Evolutionary conservation across 2,113 vertebrate genomes (phyloP), one percentile per base, ranked within the genome.

Genomic region (Eublepharis macularius): DNA sequence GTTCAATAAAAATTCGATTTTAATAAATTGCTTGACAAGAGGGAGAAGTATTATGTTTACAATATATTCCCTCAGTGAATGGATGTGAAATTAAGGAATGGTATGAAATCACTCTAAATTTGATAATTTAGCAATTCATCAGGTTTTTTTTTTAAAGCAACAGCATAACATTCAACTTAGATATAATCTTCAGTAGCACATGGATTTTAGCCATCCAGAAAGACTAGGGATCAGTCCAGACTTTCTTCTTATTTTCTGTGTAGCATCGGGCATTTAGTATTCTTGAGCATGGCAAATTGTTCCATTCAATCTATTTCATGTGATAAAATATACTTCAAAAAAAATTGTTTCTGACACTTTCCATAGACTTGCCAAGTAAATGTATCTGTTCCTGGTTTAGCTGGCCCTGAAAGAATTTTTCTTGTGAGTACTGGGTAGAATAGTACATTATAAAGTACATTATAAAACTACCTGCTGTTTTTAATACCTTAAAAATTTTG

Each of bases 261-360:
- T 83, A 88, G 72, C 51, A 81, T 7, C 14, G 29, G 12, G 11
- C 39, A 82, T 9, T 2, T 2, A 11, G 10, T 5, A 9, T 13
- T 29, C 75, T 70, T 19, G 77, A 70, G 63, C 57, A 41, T 1
- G 14, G 82, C 65, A 86, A 34, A 86, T 80, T 80, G 41, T 68
- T 54, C 1, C 4, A 4, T 29, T 73, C 87, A 82, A 76, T 45
- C 24, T 86, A 65, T 72, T 88, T 60, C 87, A 8, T 4, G 5
- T 65, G 69, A 90, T 21, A 88, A 85, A 82, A 80, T 86, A 0
- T 80, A 87, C 88, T 88, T 43, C 51, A 21, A n/a, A 82, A n/a
- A 34, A 51, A 90, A 85, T 84, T n/a, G 24, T 74, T 90, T 84
- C 13, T 83, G 88, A 85, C 16, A 65, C 87, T 93, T 84, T 88